Conservation (phyloP, 2,888 invertebrate genomes). For the Eilema griseolum region DNA sequence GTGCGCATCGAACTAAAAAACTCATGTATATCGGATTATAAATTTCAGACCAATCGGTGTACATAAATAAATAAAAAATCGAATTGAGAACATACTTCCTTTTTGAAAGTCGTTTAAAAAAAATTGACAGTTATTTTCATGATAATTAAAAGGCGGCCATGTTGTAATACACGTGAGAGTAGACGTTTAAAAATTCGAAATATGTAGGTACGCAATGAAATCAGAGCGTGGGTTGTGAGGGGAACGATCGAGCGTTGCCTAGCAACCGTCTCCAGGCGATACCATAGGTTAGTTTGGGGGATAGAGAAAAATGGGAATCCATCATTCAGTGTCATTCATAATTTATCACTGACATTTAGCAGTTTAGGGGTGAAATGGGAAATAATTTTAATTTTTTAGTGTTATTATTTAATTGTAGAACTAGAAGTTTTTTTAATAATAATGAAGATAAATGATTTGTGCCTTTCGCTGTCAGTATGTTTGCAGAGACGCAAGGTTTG, state of each 20-base stretch:
- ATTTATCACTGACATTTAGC: not conserved
- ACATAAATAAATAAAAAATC: no score
- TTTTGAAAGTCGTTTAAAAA: not conserved
- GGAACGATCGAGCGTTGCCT: constrained; percentile 70
- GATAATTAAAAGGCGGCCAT: constrained; percentile 46
- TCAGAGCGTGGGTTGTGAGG: constrained; percentile 57
- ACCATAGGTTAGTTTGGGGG: constrained; percentile 38
- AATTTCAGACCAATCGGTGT: no score
- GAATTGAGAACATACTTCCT: no score
- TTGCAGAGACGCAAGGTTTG: no score
- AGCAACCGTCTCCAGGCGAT: constrained; percentile 67
- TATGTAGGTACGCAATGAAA: constrained; percentile 54
- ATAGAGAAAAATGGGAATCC: not conserved
- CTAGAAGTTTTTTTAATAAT: not conserved
- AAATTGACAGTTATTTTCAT: constrained; percentile 42
- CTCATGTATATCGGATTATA: no score
- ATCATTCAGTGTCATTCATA: not conserved
- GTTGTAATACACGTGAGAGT: constrained; percentile 37
- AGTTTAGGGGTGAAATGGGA: not conserved
- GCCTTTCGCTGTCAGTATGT: no score
- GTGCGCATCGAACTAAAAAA: no score
- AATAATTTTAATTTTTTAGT: not conserved
- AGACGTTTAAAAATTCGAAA: constrained; percentile 56
- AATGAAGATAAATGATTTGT: not conserved
- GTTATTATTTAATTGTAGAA: not conserved